A percentile compares a stretch with the other conserved stretches of the same genome.
phyloP scores from a whole-genome alignment of 2,113 vertebrate species.

The Zonotrichia leucophrys region DNA sequence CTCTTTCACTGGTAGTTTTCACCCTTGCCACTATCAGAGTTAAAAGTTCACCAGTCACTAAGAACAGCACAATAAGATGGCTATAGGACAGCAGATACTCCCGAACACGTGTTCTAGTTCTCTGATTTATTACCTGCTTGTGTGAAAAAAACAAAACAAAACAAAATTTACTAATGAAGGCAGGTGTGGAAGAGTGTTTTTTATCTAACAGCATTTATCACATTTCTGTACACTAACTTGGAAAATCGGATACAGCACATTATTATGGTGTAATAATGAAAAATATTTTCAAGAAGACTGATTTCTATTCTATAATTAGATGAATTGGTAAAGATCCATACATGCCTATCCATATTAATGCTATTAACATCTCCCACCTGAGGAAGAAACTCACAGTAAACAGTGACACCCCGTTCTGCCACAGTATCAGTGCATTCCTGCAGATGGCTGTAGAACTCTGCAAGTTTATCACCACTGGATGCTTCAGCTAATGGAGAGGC shows the following conservation, averaged over 20 bases:
- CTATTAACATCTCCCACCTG: not conserved
- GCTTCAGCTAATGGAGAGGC: not conserved
- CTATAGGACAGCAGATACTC: not conserved
- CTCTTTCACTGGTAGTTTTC: not conserved
- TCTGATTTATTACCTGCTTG: not conserved
- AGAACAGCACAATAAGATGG: not conserved
- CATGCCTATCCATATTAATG: not conserved
- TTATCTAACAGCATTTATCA: not conserved
- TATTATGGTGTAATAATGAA: not conserved
- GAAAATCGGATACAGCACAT: not conserved
- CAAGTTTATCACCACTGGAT: constrained; percentile 23
- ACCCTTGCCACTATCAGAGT: not conserved
- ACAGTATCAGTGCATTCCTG: constrained; percentile 64
- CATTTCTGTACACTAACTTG: not conserved
- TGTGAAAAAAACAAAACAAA: not conserved
- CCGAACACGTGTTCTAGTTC: not conserved
- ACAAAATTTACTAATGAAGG: not conserved
- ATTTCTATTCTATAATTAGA: not conserved
- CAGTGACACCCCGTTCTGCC: not conserved
- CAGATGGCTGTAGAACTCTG: constrained; percentile 63
- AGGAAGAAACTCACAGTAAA: not conserved
- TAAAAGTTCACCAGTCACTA: not conserved
- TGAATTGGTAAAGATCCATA: not conserved
- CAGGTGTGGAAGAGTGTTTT: not conserved
- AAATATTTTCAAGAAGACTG: not conserved